A percentile compares a stretch with the other conserved stretches of the same genome.
Conservation (phyloP, 1,140 invertebrate genomes). For the Trichonephila clavipes region DNA sequence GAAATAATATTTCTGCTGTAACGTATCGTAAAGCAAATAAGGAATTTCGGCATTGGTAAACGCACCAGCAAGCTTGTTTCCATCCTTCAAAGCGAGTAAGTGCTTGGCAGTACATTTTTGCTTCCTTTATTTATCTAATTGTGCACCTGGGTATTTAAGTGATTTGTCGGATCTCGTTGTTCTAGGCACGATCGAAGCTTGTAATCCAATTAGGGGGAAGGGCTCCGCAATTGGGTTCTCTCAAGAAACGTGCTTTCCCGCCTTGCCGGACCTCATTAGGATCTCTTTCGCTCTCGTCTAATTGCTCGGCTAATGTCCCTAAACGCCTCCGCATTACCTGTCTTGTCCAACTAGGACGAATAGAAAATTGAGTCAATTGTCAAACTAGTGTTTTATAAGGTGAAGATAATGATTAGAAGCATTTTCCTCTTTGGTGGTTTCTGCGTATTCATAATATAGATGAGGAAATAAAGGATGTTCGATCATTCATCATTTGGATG, state of each 20-base stretch:
- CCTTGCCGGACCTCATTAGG: conserved; percentile 2
- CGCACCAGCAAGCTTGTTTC: too few species aligned
- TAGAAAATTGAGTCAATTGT: background rate
- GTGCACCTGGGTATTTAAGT: background rate
- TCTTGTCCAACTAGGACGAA: background rate
- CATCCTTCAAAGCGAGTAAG: too few species aligned
- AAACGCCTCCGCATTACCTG: background rate
- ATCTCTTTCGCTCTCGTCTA: background rate
- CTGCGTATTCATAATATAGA: too few species aligned
- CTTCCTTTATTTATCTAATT: background rate
- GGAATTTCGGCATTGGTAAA: too few species aligned
- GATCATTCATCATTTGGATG: too few species aligned
- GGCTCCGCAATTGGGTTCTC: background rate
- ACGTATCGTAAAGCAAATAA: too few species aligned
- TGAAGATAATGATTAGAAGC: too few species aligned
- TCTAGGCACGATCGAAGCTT: background rate
- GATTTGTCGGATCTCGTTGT: background rate
- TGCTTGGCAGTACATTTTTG: too few species aligned
- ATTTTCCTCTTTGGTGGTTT: too few species aligned
- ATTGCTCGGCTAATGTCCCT: background rate
- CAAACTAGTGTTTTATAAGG: too few species aligned
- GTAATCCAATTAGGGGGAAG: background rate
- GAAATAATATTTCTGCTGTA: background rate
- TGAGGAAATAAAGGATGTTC: too few species aligned
- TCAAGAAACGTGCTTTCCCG: background rate